These are phyloP conservation scores for Aptenodytes patagonicus DNA, from an alignment of 2,113 vertebrate species.

Conservation along the genomic window DNA sequence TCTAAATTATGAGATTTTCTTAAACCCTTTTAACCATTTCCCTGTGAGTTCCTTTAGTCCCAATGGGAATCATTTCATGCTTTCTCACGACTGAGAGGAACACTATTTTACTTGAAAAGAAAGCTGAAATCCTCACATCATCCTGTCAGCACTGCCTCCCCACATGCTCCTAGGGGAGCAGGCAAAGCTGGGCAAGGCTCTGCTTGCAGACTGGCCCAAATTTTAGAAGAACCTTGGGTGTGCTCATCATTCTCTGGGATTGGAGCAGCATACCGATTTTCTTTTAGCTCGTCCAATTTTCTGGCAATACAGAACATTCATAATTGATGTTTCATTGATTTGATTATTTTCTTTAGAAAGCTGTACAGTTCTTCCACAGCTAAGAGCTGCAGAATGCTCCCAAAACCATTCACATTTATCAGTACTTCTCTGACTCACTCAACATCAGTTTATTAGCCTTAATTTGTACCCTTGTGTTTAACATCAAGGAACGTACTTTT, in stretches of 20 bases:
- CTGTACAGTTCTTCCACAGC: neutral
- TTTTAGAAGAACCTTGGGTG: neutral
- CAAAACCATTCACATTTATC: conserved; percentile 3
- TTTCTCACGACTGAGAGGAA: neutral
- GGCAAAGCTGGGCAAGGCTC: neutral
- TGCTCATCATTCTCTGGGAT: neutral
- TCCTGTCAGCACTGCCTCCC: neutral
- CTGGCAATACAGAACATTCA: conserved; percentile 3
- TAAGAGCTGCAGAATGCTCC: neutral
- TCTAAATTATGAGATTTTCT: neutral
- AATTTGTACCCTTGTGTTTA: conserved; percentile 24
- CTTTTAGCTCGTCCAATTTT: conserved; percentile 18
- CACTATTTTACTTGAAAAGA: neutral
- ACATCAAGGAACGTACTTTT: conserved; percentile 33
- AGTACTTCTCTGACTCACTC: conserved; percentile 14
- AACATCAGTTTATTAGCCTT: conserved; percentile 46
- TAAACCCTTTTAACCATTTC: neutral
- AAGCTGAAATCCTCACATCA: neutral
- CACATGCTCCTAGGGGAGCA: neutral
- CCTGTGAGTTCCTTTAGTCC: neutral
- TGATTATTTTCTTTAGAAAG: conserved; percentile 35
- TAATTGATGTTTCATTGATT: conserved; percentile 38
- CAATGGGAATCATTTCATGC: neutral
- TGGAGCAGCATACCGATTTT: neutral
- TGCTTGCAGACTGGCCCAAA: neutral